Base-by-base conservation (phyloP, 2,113 vertebrate genomes). In the Opisthocomus hoazin region DNA sequence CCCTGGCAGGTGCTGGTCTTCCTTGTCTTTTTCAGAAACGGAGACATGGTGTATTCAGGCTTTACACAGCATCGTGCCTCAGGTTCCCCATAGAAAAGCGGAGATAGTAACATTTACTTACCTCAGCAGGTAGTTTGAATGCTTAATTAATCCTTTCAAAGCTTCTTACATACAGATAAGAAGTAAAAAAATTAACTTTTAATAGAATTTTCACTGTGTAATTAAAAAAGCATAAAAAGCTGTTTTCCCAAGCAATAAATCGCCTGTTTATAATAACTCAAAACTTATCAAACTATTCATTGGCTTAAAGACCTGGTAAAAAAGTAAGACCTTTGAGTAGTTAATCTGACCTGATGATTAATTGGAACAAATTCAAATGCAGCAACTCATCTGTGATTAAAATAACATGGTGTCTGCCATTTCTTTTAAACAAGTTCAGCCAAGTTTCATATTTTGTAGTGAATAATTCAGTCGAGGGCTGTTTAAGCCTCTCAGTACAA, bases 141-240 rank as follows among this genome's bases (percentile, higher is more conserved):
- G 82, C 39, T 93, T 96, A 94, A 95, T 93, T 95, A 96, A 94
- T 96, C 43, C 73, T 95, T 93, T 46, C 69, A 93, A 96, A 94
- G 81, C 89, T 82, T 74, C 88, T 78, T 93, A 94, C 91, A 70
- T 57, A 61, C 15, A 96, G 86, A 94, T 80, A 90, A 93, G 81
- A 88, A 91, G 46, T 56, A 14, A 79, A 92, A 84, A 69, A 73
- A 29, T 1, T 11, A 88, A 41, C 46, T 78, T 82, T 76, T 39
- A 81, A 88, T 74, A 74, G 60, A 39, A 61, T 87, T 95, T 97
- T 88, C 61, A 81, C 41, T 32, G 29, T 57, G 65, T 78, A 95
- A 94, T 94, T 94, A 13, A 93, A 96, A 94, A 89, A 83, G 56
- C 48, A 92, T 57, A 89, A 95, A 89, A 96, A 91, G 66, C 53